Percentiles rank a stretch among this genome's conserved stretches.
These are phyloP conservation scores for Bufo gargarizans DNA, from an alignment of 2,113 vertebrate genomes.

Conservation along the genomic window DNA sequence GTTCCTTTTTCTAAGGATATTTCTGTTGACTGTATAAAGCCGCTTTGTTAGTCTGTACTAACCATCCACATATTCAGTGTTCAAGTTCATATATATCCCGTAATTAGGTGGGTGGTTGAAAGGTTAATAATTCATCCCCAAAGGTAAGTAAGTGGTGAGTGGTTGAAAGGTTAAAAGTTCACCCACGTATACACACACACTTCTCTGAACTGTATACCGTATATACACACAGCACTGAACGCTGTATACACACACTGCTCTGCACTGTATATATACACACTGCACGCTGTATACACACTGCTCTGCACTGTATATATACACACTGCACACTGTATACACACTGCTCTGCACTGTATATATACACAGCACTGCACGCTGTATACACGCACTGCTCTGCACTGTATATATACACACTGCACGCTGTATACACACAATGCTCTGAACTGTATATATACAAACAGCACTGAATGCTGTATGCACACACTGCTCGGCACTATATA, in stretches of 20 bases:
- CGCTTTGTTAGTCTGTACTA: too few relatives aligned
- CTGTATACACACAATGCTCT: not conserved
- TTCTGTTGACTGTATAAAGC: too few relatives aligned
- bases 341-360: not conserved
- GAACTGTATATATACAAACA: not conserved
- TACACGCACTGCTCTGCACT: not conserved
- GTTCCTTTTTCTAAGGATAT: too few relatives aligned
- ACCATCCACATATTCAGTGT: too few relatives aligned
- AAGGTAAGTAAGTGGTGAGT: too few relatives aligned
- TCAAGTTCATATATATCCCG: too few relatives aligned
- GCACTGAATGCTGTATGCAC: too few relatives aligned
- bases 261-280: not conserved
- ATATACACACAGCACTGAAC: not conserved
- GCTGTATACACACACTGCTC: not conserved
- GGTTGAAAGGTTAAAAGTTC: too few relatives aligned
- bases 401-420: not conserved
- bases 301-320: not conserved
- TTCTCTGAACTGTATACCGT: not conserved
- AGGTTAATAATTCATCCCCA: too few relatives aligned
- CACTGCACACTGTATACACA: not conserved
- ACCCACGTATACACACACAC: not conserved
- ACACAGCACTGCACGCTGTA: not conserved
- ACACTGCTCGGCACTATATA: not conserved
- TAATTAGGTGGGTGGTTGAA: too few relatives aligned
- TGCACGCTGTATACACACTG: not conserved